Base-by-base conservation (phyloP, 2,113 vertebrate genomes). In the Pelvicachromis taeniatus region DNA sequence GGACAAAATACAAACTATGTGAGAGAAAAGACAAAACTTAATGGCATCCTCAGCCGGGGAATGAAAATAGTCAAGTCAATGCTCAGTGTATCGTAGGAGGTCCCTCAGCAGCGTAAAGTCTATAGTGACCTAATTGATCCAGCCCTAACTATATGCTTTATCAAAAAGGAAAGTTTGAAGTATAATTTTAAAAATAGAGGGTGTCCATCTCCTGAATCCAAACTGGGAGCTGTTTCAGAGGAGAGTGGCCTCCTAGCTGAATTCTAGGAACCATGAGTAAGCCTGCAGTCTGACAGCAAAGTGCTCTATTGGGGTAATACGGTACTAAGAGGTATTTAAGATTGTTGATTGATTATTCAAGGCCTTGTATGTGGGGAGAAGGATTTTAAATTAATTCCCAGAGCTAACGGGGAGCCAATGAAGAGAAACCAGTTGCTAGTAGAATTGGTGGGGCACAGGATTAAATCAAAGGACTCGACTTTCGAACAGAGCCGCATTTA, bases 401-500 rank as follows among this genome's bases (percentile, higher is more conserved):
- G n/a, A 73, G 42, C 42, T 50, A 48, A n/a, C n/a, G 19, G 54
- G n/a, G 78, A 63, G 21, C 54, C 54, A 56, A 12, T 73, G 23
- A 73, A 48, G 42, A 73, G 50, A 53, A 53, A 19, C 19, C 19
- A n/a, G 45, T 50, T 52, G 7, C 10, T 68, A 17, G 73, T 80
- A 50, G 42, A 45, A 21, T 40, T 70, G 58, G 26, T 38, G 9
- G 79, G 65, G n/a, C n/a, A 68, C 3, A 4, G 26, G 16, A 50
- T 63, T 87, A 88, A 91, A 91, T 90, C 78, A 84, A 77, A 83
- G 81, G 61, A 77, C 70, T 65, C 58, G n/a, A 77, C 17, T 4
- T 81, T 89, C 65, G 77, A 90, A 89, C 77, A 90, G 87, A 89
- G 75, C 40, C 29, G n/a, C 87, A 91, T 93, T 90, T 86, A 35